Evolutionary conservation across 2,888 invertebrate genomes (phyloP), one percentile per base, ranked within the genome.

Genomic region (Pheosia gnoma): DNA sequence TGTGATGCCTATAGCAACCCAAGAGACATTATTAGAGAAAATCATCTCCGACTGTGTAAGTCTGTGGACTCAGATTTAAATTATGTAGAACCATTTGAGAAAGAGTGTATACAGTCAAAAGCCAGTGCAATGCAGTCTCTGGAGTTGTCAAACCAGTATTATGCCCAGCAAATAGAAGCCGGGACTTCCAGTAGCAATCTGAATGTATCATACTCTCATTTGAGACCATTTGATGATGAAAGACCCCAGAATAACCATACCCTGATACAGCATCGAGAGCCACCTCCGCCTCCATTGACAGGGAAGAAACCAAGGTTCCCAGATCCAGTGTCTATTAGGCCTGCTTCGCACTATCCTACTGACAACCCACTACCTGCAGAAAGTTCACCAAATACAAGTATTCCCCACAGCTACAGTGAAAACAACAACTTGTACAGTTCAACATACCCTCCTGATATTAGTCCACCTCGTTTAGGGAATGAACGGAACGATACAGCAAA

Each of bases 1-100:
- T 92, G 93, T 73, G 93, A 93, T 74, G 93, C 93, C 8, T 93
- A 93, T 77, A 90, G 93, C 68, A 93, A 93, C 68, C 93, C 93
- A 25, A 78, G 85, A 61, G 93, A 93, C 59, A 86, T 93, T 73
- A 90, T 93, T 59, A 80, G 86, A 11, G 89, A 92, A 51, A 91
- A 87, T 72, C 80, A 86, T 52, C 74, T 90, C n/a, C 76, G 93
- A 72, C 71, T 91, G 36, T 93, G 90, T 67, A 93, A 93, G 74
- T 93, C 93, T 62, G 93, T 93, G 11, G 93, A 93, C 57, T 93
- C 93, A 0, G 93, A 93, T 77, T 78, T 93, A 59, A 88, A 93
- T 73, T 93, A 93, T 80, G 93, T 93, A 51, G 93, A 93, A 66
- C 93, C 93, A 37, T 93, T 93, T 82, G 93, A 93, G 68, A 93